Conservation (phyloP, 2,888 invertebrate species). For the Hoplodrina blanda region DNA sequence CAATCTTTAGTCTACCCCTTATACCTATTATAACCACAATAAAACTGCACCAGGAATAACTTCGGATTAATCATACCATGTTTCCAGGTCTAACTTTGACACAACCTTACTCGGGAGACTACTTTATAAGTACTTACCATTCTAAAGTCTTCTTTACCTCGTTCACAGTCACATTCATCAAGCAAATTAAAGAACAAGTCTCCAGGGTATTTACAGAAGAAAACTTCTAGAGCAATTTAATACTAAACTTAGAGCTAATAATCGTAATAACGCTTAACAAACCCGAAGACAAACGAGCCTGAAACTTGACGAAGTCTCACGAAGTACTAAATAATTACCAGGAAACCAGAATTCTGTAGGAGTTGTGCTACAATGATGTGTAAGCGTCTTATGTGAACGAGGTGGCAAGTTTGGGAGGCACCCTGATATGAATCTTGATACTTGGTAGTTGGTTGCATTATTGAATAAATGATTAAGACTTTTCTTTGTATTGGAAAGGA, state of each 20-base stretch:
- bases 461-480: neutral
- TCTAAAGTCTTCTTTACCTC: neutral
- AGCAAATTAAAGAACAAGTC: constrained; percentile 29
- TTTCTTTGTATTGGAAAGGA: no score
- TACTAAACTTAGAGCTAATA: constrained; percentile 26
- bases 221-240: constrained; percentile 34
- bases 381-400: constrained; percentile 22
- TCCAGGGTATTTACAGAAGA: constrained; percentile 31
- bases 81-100: no score
- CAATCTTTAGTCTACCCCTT: no score
- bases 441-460: neutral
- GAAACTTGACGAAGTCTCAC: constrained; percentile 18
- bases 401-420: neutral
- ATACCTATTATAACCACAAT: no score
- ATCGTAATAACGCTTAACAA: constrained; percentile 14
- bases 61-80: no score
- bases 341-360: constrained; percentile 20
- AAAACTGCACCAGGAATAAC: no score
- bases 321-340: constrained; percentile 45
- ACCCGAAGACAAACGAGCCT: constrained; percentile 40
- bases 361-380: constrained; percentile 13
- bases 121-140: neutral
- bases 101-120: no score
- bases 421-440: neutral
- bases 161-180: constrained; percentile 25